Evolutionary conservation across 2,797 vertebrate genomes (phyloP).

Genomic region (Aplochiton taeniatus): DNA sequence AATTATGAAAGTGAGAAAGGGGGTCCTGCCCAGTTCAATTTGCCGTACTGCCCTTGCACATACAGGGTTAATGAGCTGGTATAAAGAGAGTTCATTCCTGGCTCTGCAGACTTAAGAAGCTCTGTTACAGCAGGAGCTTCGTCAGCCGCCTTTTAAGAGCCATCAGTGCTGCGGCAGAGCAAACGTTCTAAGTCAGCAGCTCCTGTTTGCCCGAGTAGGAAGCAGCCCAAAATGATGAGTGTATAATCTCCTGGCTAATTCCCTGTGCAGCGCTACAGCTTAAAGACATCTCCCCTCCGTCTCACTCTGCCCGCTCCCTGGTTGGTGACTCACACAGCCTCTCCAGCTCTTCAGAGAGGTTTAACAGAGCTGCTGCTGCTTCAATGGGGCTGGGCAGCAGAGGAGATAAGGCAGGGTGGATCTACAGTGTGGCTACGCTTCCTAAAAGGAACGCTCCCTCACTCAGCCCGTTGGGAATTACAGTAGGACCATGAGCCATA

Average conservation of each 20-base stretch:
- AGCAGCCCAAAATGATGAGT: slow-evolving; percentile 83
- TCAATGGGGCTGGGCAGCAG: slow-evolving; percentile 65
- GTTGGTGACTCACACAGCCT: slow-evolving; percentile 74
- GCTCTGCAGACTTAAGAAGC: slow-evolving; percentile 73
- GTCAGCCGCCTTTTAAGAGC: slow-evolving; percentile 82
- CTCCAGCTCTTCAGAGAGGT: slow-evolving; percentile 57
- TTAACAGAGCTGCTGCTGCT: slow-evolving; percentile 52
- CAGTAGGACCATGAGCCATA: too few species aligned
- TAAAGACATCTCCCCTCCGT: slow-evolving; percentile 79
- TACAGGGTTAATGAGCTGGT: slow-evolving; percentile 53
- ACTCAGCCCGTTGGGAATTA: too few species aligned
- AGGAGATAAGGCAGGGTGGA: slow-evolving; percentile 68
- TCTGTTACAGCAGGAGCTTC: slow-evolving; percentile 72
- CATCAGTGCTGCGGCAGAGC: slow-evolving; percentile 71
- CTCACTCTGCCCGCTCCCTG: slow-evolving; percentile 68
- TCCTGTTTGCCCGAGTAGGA: slow-evolving; percentile 75
- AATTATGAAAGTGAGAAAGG: slow-evolving; percentile 12
- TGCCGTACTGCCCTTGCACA: slow-evolving; percentile 64
- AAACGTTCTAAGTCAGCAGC: slow-evolving; percentile 81
- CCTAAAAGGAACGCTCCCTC: not conserved
- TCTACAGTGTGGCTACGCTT: slow-evolving; percentile 59
- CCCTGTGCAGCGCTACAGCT: slow-evolving; percentile 78
- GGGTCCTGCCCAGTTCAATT: slow-evolving; percentile 52
- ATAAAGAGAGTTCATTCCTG: slow-evolving; percentile 66
- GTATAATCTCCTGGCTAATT: slow-evolving; percentile 85